phyloP scores from a whole-genome alignment of 2,113 vertebrate species.

The Neomonachus schauinslandi region DNA sequence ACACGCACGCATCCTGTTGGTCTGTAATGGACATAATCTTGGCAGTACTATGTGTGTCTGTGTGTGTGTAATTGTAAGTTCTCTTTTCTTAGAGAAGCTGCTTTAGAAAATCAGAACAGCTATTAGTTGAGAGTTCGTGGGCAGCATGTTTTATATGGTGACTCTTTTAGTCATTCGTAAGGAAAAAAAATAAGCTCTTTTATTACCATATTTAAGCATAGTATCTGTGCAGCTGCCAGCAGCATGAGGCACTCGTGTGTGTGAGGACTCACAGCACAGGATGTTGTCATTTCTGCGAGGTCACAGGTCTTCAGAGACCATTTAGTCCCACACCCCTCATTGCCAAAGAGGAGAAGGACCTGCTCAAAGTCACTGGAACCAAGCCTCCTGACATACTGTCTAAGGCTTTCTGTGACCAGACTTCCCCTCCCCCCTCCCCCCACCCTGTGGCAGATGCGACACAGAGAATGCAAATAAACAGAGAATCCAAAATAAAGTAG shows the following conservation, averaged over 20 bases:
- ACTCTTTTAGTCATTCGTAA: slow-evolving; percentile 40
- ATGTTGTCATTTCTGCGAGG: neutral
- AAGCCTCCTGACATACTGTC: neutral
- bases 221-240: neutral
- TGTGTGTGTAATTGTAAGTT: neutral
- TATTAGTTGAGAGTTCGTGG: neutral
- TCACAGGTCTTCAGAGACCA: neutral
- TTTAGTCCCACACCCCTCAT: neutral
- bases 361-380: neutral
- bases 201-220: neutral
- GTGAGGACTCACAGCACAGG: neutral
- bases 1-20: neutral
- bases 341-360: neutral
- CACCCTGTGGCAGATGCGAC: neutral
- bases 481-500: neutral
- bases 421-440: neutral
- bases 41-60: neutral
- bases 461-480: neutral
- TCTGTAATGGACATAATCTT: neutral
- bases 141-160: neutral
- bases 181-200: neutral
- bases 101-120: slow-evolving; percentile 34
- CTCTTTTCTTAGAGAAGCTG: neutral
- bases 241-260: neutral
- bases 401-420: neutral